phyloP scores from a whole-genome alignment of 2,888 invertebrate genomes.

The Torymus auratus region DNA sequence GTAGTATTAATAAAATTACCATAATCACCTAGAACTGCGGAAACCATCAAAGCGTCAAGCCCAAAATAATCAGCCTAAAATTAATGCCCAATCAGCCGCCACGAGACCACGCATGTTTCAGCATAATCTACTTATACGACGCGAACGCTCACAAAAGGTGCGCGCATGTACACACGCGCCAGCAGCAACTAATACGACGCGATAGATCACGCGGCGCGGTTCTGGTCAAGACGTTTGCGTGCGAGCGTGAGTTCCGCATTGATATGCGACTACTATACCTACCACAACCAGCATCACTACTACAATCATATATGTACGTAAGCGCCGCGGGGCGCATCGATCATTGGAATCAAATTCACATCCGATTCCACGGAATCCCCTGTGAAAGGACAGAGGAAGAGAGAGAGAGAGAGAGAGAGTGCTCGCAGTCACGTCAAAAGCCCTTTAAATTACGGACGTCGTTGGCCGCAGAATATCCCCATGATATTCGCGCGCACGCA shows the following conservation, averaged over 20 bases:
- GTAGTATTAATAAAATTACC: no score
- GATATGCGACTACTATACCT: no score
- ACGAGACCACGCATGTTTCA: not conserved
- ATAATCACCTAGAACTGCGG: no score
- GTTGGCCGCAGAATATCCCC: constrained; percentile 1
- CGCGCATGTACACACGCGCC: no score
- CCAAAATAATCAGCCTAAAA: no score
- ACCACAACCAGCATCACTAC: no score
- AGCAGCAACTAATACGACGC: no score
- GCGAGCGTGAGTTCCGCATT: no score
- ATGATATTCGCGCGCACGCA: not conserved
- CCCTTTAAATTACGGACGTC: constrained; percentile 38
- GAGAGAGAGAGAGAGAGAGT: not conserved
- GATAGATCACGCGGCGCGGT: no score
- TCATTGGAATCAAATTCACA: constrained; percentile 47
- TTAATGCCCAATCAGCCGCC: no score
- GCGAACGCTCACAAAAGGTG: not conserved
- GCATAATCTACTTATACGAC: not conserved
- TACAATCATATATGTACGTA: no score
- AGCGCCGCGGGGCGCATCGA: not conserved
- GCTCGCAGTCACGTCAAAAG: constrained; percentile 23
- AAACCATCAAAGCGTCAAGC: no score
- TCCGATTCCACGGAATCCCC: constrained; percentile 11
- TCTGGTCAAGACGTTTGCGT: constrained; percentile 28
- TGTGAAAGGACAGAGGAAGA: constrained; percentile 11